Evolutionary conservation across 2,113 vertebrate genomes (phyloP), one percentile per base, ranked within the genome.

Genomic region (Heterotis niloticus): DNA sequence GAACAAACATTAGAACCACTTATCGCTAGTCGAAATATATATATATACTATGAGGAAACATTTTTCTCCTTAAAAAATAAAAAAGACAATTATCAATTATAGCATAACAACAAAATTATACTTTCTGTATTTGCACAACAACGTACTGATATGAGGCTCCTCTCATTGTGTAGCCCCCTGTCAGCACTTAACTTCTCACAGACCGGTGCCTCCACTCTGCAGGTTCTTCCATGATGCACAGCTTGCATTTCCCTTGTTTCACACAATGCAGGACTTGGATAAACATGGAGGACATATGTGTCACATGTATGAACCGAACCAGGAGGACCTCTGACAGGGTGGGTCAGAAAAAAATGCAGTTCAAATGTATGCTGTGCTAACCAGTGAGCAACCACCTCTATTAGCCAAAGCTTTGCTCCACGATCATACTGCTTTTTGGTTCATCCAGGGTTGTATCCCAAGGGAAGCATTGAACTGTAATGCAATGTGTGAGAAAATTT

Each of bases 201-300:
- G 68, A 65, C 59, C 79, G 78, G 80, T 81, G 83, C 81, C 83
- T 82, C 76, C 54, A 78, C 83, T 82, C 81, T 83, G 66, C 73
- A 84, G 80, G n/a, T 10, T 82, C 83, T 72, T 77, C 60, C 62
- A 14, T 20, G 20, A 17, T 17, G 20, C 20, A 20, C 60, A 62
- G 20, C 60, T 17, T 5, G 20, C 4, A 14, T 10, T 17, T 14
- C 12, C 20, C 12, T 14, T 17, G 10, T 17, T 20, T 20, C 12
- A 4, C 4, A 17, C 60, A 20, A 20, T 17, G 60, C 14, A 62
- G 20, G 34, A 44, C 34, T 44, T 62, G 20, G 20, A 62, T 17
- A 62, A 62, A 5, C 0, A 59, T 17, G 20, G 20, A 62, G 20
- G 14, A 62, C 60, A 62, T 44, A 44, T 62, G 20, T 57, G 12